Conservation (phyloP, 2,888 invertebrate species). For the Acanthosepion pharaonis region DNA sequence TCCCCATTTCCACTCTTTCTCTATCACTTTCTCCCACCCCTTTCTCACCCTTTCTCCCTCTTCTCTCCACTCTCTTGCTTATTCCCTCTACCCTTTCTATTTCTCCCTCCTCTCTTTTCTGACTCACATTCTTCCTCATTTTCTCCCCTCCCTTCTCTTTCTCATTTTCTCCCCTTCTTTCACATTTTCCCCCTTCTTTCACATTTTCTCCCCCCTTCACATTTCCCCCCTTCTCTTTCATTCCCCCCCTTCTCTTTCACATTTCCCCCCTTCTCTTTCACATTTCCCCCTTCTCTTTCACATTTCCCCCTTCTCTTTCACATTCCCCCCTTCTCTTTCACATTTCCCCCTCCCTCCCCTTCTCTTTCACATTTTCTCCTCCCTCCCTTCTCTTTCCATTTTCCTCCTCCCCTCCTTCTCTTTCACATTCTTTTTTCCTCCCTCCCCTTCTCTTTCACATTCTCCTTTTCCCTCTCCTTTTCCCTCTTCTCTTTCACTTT, state of each 20-base stretch:
- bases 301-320: neutral
- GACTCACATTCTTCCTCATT: neutral
- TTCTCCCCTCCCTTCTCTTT: neutral
- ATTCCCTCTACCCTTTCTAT: neutral
- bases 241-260: no score
- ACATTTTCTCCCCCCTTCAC: neutral
- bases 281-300: neutral
- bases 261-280: no score
- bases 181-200: neutral
- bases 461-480: no score
- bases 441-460: no score
- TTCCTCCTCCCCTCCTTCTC: no score
- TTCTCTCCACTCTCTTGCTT: neutral
- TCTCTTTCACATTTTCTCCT: neutral
- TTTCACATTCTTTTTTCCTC: no score
- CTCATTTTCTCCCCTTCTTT: neutral
- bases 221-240: neutral
- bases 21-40: rapidly evolving
- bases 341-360: neutral
- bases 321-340: neutral
- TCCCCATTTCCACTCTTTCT: no score
- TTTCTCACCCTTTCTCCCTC: neutral
- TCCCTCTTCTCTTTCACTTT: neutral
- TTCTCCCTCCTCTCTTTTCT: neutral
- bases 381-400: neutral